These are phyloP conservation scores for Sinodicranocentrus sp. DNA, from an alignment of 2,888 invertebrate genomes.

Conservation along the genomic window DNA sequence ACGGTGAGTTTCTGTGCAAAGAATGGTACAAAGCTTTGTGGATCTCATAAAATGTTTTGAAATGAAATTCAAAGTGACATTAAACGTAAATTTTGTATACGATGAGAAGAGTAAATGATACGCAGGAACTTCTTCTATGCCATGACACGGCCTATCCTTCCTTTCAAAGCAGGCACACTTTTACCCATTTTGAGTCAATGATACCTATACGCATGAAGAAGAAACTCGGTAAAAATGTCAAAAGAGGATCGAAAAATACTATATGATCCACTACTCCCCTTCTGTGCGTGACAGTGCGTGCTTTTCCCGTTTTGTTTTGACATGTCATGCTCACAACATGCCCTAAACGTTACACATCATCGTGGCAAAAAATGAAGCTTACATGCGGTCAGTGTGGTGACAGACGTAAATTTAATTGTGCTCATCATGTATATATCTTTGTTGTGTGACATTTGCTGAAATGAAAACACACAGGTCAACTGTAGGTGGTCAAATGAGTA, in stretches of 20 bases:
- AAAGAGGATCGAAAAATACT: no score
- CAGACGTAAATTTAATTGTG: background rate
- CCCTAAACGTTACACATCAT: background rate
- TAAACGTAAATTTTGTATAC: background rate
- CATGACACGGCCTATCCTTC: no score
- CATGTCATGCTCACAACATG: constrained; percentile 23
- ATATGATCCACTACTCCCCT: background rate
- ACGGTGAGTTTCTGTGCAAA: no score
- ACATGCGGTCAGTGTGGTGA: background rate
- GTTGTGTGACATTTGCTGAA: constrained; percentile 31
- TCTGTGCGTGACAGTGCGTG: constrained; percentile 27
- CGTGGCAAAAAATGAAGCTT: background rate
- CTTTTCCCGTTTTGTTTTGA: constrained; percentile 47
- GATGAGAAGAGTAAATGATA: no score
- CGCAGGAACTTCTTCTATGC: no score
- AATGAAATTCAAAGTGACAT: constrained; percentile 21
- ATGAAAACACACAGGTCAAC: constrained; percentile 30
- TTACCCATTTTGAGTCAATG: no score
- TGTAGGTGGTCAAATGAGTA: constrained; percentile 23
- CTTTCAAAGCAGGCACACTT: no score
- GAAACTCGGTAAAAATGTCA: no score
- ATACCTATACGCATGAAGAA: no score
- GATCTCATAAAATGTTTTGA: constrained; percentile 3
- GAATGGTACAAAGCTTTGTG: background rate
- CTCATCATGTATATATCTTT: background rate